Conservation (phyloP, 2,888 invertebrate species). For the Drosophila rubida region DNA sequence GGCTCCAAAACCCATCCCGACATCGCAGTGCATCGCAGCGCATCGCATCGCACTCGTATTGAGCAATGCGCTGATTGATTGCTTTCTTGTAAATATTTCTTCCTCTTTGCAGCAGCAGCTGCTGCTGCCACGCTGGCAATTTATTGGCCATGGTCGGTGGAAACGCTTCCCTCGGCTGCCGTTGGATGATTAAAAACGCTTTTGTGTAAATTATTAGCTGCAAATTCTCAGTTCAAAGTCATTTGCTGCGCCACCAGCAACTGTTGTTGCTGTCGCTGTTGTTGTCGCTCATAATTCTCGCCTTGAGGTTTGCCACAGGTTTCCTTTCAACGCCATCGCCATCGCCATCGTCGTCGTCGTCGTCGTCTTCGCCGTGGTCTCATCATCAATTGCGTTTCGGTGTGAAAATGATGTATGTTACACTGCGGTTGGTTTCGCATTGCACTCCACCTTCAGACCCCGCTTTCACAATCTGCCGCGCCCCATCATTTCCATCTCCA, state of each 20-base stretch:
- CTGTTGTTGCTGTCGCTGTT: conserved; percentile 44
- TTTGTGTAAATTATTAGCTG: conserved; percentile 81
- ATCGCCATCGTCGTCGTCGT: conserved; percentile 10
- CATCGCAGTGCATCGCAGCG: conserved; percentile 8
- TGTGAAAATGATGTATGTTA: conserved; percentile 80
- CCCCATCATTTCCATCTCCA: not conserved
- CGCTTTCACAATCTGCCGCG: not conserved
- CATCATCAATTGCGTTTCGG: conserved; percentile 72
- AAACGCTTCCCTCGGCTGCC: conserved; percentile 31
- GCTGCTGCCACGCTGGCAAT: conserved; percentile 66
- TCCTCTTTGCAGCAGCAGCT: conserved; percentile 17
- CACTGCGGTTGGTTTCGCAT: conserved; percentile 78
- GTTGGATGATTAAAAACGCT: conserved; percentile 79
- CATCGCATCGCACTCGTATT: conserved; percentile 39
- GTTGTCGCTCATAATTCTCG: conserved; percentile 77
- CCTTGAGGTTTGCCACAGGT: conserved; percentile 78
- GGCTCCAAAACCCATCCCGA: conserved; percentile 22
- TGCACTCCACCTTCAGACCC: conserved; percentile 21
- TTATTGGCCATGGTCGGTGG: conserved; percentile 48
- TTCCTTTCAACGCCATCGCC: conserved; percentile 51
- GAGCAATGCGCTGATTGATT: conserved; percentile 76
- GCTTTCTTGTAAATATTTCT: conserved; percentile 73
- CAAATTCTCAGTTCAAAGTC: conserved; percentile 75
- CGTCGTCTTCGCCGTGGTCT: conserved; percentile 32
- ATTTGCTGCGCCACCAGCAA: conserved; percentile 57